Evolutionary conservation across 2,113 vertebrate genomes (phyloP).

Genomic region (Morone saxatilis): DNA sequence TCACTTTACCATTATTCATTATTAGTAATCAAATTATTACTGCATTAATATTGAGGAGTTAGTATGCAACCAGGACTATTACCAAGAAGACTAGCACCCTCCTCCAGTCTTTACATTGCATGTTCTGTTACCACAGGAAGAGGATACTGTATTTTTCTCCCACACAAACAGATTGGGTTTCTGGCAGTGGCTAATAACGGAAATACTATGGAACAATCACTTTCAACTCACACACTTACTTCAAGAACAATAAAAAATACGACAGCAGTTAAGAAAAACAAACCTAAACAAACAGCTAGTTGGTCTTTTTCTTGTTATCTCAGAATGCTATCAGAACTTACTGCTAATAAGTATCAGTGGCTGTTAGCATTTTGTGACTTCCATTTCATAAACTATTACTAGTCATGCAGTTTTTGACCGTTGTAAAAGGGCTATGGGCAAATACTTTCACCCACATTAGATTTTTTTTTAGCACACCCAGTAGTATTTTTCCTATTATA

Average conservation of each 20-base stretch:
- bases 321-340: not conserved
- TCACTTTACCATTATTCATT: not conserved
- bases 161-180: not conserved
- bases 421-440: too few species aligned
- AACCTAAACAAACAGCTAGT: too few species aligned
- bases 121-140: not conserved
- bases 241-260: not conserved
- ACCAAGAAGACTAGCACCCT: not conserved
- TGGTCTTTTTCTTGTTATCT: not conserved
- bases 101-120: not conserved
- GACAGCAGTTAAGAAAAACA: not conserved
- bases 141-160: not conserved
- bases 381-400: not conserved
- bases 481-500: too few species aligned
- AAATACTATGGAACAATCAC: not conserved
- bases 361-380: not conserved
- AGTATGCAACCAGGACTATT: too few species aligned
- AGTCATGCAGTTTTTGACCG: not conserved
- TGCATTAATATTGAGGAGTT: not conserved
- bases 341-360: not conserved
- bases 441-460: not conserved
- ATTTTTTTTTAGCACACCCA: not conserved
- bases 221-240: not conserved
- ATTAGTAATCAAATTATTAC: not conserved
- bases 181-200: not conserved